Conservation (phyloP, 2,888 invertebrate genomes). For the Lysandra coridon region DNA sequence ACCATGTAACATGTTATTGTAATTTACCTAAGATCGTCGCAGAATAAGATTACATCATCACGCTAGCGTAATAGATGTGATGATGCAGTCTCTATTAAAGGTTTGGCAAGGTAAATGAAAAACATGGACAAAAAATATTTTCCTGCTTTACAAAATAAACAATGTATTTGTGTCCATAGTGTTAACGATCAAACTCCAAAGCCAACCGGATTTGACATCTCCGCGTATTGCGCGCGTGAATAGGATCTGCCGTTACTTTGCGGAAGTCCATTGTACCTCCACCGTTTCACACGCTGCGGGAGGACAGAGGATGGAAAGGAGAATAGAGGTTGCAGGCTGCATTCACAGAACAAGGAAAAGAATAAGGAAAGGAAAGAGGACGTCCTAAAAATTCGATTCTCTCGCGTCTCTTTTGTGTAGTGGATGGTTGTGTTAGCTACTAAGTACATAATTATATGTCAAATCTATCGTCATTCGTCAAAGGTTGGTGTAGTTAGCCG, state of each 20-base stretch:
- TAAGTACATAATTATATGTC: too few species aligned
- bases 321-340: background rate
- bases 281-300: background rate
- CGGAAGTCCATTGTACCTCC: background rate
- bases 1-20: too few species aligned
- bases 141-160: background rate
- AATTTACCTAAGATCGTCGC: too few species aligned
- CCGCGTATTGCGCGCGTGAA: background rate
- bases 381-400: background rate
- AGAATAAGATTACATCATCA: too few species aligned
- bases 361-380: background rate
- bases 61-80: too few species aligned
- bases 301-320: background rate
- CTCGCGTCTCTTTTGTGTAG: too few species aligned
- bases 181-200: background rate
- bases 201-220: slow-evolving; percentile 4
- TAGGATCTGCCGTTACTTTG: background rate
- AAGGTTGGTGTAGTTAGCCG: too few species aligned
- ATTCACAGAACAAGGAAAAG: background rate
- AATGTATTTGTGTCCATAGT: background rate
- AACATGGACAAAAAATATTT: too few species aligned
- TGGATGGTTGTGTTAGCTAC: too few species aligned
- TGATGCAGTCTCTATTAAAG: too few species aligned
- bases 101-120: too few species aligned
- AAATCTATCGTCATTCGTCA: too few species aligned